phyloP scores from a whole-genome alignment of 2,113 vertebrate genomes.

The Hucho hucho region DNA sequence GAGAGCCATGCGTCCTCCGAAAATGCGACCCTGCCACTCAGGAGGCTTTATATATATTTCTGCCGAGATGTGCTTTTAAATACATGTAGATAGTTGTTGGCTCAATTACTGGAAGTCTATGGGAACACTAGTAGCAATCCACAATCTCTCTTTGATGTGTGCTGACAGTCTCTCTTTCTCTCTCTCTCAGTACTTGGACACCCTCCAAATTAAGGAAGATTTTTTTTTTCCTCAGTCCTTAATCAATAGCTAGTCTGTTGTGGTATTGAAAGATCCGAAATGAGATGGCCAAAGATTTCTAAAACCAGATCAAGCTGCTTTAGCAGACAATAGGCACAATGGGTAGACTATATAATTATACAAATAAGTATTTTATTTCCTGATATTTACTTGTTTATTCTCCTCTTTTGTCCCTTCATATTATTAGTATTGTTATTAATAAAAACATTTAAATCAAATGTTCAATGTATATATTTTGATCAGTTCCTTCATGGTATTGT shows the following conservation, averaged over 20 bases:
- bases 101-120: too few relatives aligned
- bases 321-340: background rate
- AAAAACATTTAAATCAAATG: too few relatives aligned
- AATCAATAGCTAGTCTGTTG: background rate
- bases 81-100: too few relatives aligned
- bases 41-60: too few relatives aligned
- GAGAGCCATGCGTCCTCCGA: too few relatives aligned
- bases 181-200: conserved; percentile 14
- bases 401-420: background rate
- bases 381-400: background rate
- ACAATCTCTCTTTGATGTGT: background rate
- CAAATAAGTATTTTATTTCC: too few relatives aligned
- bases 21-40: too few relatives aligned
- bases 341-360: background rate
- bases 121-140: too few relatives aligned
- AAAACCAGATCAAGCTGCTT: background rate
- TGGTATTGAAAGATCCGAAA: background rate
- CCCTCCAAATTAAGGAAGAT: background rate
- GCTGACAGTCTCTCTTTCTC: background rate
- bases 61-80: too few relatives aligned
- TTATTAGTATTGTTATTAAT: background rate
- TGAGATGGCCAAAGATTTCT: background rate
- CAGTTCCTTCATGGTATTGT: too few relatives aligned
- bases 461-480: too few relatives aligned
- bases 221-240: too few relatives aligned